phyloP scores from a whole-genome alignment of 1,140 invertebrate species.

The Liolophura sinensis region DNA sequence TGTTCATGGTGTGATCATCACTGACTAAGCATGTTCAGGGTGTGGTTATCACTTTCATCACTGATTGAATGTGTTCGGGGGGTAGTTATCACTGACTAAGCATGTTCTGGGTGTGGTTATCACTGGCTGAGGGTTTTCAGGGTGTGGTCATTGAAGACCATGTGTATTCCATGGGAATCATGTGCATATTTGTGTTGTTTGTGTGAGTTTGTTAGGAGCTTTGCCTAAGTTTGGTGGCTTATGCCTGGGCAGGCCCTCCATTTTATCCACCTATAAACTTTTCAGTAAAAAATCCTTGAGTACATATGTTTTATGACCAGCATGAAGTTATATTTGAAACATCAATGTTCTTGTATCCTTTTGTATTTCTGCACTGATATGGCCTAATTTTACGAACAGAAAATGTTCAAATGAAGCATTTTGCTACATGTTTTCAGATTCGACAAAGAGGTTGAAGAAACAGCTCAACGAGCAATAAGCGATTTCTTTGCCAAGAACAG shows the following conservation, averaged over 20 bases:
- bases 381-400: background rate
- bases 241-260: no score
- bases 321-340: background rate
- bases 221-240: no score
- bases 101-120: background rate
- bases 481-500: constrained; percentile 46
- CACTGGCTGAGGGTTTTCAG: background rate
- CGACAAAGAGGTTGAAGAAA: constrained; percentile 41
- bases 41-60: background rate
- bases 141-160: background rate
- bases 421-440: constrained; percentile 18
- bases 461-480: constrained; percentile 50
- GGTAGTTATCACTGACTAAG: background rate
- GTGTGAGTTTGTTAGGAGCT: no score
- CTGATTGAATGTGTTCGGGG: background rate
- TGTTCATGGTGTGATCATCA: background rate
- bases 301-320: no score
- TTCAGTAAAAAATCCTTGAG: no score
- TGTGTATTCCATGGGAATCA: no score
- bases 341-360: background rate
- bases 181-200: no score
- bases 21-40: background rate
- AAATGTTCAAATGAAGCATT: background rate
- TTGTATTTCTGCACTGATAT: background rate
- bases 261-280: no score